Evolutionary conservation across 1,140 invertebrate species (phyloP).

Genomic region (Steinernema khuongi): DNA sequence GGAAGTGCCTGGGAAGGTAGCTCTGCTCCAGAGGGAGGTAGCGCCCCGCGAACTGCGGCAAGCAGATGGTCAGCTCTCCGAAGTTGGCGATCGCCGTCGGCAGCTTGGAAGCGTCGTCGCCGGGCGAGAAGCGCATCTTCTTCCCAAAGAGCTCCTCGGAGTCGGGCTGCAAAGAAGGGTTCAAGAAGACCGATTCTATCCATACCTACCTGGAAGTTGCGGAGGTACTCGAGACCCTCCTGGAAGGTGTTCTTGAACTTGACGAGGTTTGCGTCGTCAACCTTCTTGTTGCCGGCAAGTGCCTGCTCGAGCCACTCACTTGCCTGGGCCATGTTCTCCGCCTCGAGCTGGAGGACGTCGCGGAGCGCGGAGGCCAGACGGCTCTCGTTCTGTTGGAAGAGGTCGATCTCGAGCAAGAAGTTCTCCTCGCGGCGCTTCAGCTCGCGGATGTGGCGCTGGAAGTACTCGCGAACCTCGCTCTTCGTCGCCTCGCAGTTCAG

Average conservation of each 20-base stretch:
- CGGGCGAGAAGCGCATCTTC: conserved; percentile 55
- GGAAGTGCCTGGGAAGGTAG: conserved; percentile 51
- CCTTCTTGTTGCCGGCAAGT: conserved; percentile 35
- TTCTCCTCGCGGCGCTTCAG: conserved; percentile 51
- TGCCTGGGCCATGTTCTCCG: conserved; percentile 40
- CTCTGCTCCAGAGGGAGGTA: conserved; percentile 35
- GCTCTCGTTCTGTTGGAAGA: conserved; percentile 49
- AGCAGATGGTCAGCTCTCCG: conserved; percentile 50
- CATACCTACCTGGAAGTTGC: conserved; percentile 48
- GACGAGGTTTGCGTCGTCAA: conserved; percentile 51
- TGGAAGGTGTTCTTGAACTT: conserved; percentile 50
- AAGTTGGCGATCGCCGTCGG: conserved; percentile 56
- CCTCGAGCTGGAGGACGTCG: conserved; percentile 45
- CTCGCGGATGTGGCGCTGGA: conserved; percentile 50
- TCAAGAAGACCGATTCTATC: neutral
- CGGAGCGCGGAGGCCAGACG: conserved; percentile 47
- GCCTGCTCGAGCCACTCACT: conserved; percentile 48
- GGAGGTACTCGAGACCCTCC: conserved; percentile 55
- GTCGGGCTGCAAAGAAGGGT: conserved; percentile 46
- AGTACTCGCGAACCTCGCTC: conserved; percentile 55
- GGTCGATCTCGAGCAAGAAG: conserved; percentile 54
- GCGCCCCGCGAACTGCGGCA: conserved; percentile 56
- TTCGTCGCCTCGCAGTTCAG: conserved; percentile 56
- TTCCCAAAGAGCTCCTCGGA: conserved; percentile 54
- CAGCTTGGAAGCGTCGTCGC: conserved; percentile 56